Base-by-base conservation (phyloP, 2,113 vertebrate species). In the Typhlomys cinereus region DNA sequence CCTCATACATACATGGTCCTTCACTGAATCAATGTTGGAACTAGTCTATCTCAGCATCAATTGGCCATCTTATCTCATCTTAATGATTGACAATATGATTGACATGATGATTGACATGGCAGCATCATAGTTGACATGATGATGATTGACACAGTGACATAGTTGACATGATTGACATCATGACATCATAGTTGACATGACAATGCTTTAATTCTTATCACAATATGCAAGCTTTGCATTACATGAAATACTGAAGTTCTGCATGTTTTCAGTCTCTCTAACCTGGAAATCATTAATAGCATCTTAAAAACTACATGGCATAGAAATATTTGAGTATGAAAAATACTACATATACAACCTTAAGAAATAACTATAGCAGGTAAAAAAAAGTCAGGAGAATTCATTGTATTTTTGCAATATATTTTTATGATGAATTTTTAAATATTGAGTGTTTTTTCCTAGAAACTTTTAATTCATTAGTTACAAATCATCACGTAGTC, bases 401-500 rank as follows among this genome's bases (percentile, higher is more conserved):
- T 74, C 64, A 27, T 91, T 85, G 64, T 34, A 71, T 64, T 79
- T 93, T 82, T 71, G 64, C 41, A 48, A 7, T 89, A n/a, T 89
- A 29, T 34, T 89, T 91, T 67, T 85, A 69, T 73, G 41, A 66
- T 76, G 89, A 5, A 36, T 83, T 80, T 93, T 88, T 82, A 57
- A 96, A 81, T 94, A 71, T 91, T 92, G 96, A 97, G 96, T 97
- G 95, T 57, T 91, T 97, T 94, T 96, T 96, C 85, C 95, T 97
- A 95, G 96, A 97, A 96, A 92, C 85, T 96, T 96, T 50, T 96
- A 92, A 97, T 98, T 95, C 97, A 39, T 82, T 97, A 91, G 70
- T 98, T 98, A 93, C 90, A 95, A 83, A 96, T 97, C 97, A 97
- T 95, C 94, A 93, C 92, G 94, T 46, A 36, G 88, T 95, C 94